Evolutionary conservation across 2,888 invertebrate genomes (phyloP), one percentile per base, ranked within the genome.

Genomic region (Hemaris fuciformis): DNA sequence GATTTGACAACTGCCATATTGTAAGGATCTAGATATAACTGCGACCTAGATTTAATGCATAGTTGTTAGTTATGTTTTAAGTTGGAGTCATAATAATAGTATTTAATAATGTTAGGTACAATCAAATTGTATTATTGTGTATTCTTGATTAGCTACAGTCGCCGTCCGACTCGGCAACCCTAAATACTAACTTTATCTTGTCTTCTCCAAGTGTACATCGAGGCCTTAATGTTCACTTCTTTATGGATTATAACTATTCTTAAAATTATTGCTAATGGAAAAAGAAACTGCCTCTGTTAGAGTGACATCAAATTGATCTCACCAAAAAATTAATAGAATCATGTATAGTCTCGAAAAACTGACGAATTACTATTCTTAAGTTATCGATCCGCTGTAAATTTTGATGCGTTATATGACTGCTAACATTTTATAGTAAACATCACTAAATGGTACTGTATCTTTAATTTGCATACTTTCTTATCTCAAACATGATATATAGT

Each of bases 1-100:
- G 83, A 88, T 86, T 87, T 86, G 88, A 90, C 87, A 89, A 92
- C 92, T 91, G 92, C 92, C 92, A 92, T 92, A 92, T 85, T 87
- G 85, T 92, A 91, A 91, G 89, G 76, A 88, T 81, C 77, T 89
- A 89, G 85, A 74, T 81, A 72, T 85, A 84, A 83, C 78, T 78
- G 80, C 81, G 83, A 81, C 82, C 82, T 87, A 85, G 81, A 67
- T 67, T 66, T 69, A 71, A 72, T 68, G 66, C 64, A 61, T 79
- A 80, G 75, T 63, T 66, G 64, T 69, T 80, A 80, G 71, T 70
- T 72, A 71, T 88, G 83, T 79, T 83, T 83, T 89, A 90, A 89
- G 88, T 87, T 88, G 84, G 85, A 91, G 91, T 91, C 91, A 92
- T 91, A 88, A 89, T 87, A 83, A 87, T 91, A 91, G 89, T 91